These are phyloP conservation scores for Mythimna vitellina DNA, from an alignment of 2,888 invertebrate species.

Conservation along the genomic window DNA sequence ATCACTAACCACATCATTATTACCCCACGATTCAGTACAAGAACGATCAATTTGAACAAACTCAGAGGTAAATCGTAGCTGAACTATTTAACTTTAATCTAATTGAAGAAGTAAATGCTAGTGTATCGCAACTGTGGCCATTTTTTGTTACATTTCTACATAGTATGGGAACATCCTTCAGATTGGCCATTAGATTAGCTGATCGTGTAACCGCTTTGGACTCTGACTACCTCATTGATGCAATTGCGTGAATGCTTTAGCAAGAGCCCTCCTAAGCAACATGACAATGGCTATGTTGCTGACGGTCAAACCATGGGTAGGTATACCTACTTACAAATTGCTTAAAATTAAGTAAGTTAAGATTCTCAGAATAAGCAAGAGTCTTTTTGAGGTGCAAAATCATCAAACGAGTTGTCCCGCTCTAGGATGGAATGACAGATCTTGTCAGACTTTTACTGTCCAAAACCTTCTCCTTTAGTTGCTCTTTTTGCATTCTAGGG, in stretches of 20 bases:
- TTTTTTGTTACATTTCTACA: conserved; percentile 55
- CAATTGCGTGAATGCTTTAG: conserved; percentile 43
- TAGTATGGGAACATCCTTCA: conserved; percentile 61
- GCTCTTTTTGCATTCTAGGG: too few species aligned
- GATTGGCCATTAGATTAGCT: conserved; percentile 38
- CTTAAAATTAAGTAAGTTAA: conserved; percentile 2
- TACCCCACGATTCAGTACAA: conserved; percentile 6
- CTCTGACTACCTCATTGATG: conserved; percentile 42
- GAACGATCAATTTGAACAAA: conserved; percentile 37
- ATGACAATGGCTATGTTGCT: conserved; percentile 26
- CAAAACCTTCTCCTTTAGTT: too few species aligned
- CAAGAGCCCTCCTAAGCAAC: conserved; percentile 2
- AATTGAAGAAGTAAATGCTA: conserved; percentile 42
- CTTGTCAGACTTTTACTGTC: too few species aligned
- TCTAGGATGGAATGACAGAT: too few species aligned
- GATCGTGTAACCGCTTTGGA: conserved; percentile 34
- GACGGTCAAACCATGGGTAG: conserved; percentile 8
- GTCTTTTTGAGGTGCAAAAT: too few species aligned
- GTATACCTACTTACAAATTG: conserved; percentile 9
- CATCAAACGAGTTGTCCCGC: too few species aligned
- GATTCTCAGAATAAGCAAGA: not conserved
- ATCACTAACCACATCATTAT: conserved; percentile 29
- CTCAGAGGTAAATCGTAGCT: conserved; percentile 23
- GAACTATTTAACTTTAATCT: conserved; percentile 34
- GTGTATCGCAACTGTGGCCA: conserved; percentile 30